Evolutionary conservation across 2,113 vertebrate species (phyloP), one percentile per base, ranked within the genome.

Genomic region (Hyla sarda): DNA sequence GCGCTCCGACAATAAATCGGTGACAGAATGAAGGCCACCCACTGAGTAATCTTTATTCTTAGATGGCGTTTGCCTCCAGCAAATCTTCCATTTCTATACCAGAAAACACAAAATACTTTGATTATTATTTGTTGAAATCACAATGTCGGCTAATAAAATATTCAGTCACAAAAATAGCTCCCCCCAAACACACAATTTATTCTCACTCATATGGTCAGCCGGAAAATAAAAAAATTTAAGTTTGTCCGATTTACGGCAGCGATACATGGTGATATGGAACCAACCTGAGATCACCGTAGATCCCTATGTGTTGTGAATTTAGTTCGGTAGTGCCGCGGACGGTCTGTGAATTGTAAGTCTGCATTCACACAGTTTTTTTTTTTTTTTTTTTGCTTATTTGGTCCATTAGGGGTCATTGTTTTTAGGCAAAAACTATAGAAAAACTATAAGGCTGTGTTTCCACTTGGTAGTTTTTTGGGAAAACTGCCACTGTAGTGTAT

Each of bases 1-100:
- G 60, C 41, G 47, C 11, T 69, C 16, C 21, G 32, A 81, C 56
- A 71, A 58, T 47, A 71, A 67, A 25, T 82, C 23, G 17, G 19
- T 67, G 45, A 82, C 81, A 71, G 45, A 21, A 71, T 45, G 23
- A 54, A 50, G 30, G 45, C 45, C 80, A 82, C 80, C 80, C 80
- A 82, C 58, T 11, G n/a, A 16, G 47, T 30, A 48, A 45, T 45
- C 56, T 80, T 80, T 80, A 60, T 80, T 82, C 45, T 19, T 54
- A 50, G 19, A 72, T 34, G 30, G 62, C 34, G 19, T n/a, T 14
- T 56, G 81, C 81, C 47, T 37, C 3, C n/a, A 62, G 65, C 65
- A 82, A 82, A 72, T 19, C 81, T 52, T 54, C 12, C 28, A 45
- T 60, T 60, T 80, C 34, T 32, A 41, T 34, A 58, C 17, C 16